Percentiles rank a stretch among this genome's conserved stretches.
phyloP scores from a whole-genome alignment of 2,113 vertebrate genomes.

The Lipotes vexillifer region DNA sequence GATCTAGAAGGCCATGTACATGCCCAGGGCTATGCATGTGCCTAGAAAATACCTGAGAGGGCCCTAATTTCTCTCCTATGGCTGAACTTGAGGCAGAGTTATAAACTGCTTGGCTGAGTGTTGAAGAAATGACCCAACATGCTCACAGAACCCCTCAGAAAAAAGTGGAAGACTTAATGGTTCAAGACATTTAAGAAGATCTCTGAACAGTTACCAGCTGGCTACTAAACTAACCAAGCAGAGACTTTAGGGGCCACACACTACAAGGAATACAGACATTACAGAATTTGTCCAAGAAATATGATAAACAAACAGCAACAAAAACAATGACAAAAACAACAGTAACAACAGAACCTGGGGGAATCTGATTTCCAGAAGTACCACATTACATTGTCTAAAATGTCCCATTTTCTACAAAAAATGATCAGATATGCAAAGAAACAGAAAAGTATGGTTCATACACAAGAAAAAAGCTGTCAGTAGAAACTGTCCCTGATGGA shows the following conservation, averaged over 20 bases:
- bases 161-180: background rate
- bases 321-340: background rate
- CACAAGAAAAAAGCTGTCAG: background rate
- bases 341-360: background rate
- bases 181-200: background rate
- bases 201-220: background rate
- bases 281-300: background rate
- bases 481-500: background rate
- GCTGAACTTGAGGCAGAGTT: background rate
- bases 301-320: background rate
- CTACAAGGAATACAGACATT: background rate
- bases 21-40: background rate
- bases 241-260: background rate
- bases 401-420: background rate
- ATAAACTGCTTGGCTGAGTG: background rate
- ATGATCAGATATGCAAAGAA: background rate
- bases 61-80: background rate
- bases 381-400: background rate
- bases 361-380: background rate
- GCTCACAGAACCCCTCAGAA: background rate
- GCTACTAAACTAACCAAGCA: background rate
- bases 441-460: background rate
- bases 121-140: background rate
- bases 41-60: background rate
- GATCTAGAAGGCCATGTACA: background rate